A percentile compares a stretch with the other conserved stretches of the same genome.
Conservation (phyloP, 2,888 invertebrate species). For the Cephus pulcher region DNA sequence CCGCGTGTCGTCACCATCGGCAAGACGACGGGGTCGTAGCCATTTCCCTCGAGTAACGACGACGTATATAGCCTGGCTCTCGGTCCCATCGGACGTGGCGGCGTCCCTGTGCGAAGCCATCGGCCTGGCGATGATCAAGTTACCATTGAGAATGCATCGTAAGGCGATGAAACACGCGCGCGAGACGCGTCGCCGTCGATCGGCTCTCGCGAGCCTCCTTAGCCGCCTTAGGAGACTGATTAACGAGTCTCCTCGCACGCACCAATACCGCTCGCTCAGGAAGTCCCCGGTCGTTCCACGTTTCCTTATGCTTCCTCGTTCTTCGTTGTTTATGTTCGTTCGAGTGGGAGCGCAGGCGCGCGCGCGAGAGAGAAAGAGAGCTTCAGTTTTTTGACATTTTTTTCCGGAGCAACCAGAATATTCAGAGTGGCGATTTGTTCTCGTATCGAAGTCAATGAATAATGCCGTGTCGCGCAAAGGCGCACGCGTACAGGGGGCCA, state of each 20-base stretch:
- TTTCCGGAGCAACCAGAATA: background rate
- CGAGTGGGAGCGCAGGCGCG: too few relatives aligned
- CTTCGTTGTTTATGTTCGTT: background rate
- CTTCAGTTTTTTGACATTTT: background rate
- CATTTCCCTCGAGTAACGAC: background rate
- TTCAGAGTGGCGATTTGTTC: background rate
- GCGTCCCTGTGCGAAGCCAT: too few relatives aligned
- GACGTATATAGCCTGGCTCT: background rate
- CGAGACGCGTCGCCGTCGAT: background rate
- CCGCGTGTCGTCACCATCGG: background rate
- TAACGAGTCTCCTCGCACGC: constrained; percentile 30
- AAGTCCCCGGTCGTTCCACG: constrained; percentile 11
- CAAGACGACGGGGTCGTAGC: background rate
- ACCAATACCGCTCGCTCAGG: constrained; percentile 32
- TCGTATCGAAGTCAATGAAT: background rate
- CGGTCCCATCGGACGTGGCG: background rate
- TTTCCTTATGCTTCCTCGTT: background rate
- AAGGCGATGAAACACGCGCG: background rate
- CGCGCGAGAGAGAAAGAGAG: background rate
- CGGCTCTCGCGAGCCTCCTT: background rate
- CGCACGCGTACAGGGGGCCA: constrained; percentile 34
- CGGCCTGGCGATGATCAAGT: background rate
- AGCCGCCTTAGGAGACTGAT: constrained; percentile 15
- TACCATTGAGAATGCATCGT: background rate
- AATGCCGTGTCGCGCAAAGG: background rate